Evolutionary conservation across 2,113 vertebrate genomes (phyloP).

Genomic region (Leptocoma aspasia): DNA sequence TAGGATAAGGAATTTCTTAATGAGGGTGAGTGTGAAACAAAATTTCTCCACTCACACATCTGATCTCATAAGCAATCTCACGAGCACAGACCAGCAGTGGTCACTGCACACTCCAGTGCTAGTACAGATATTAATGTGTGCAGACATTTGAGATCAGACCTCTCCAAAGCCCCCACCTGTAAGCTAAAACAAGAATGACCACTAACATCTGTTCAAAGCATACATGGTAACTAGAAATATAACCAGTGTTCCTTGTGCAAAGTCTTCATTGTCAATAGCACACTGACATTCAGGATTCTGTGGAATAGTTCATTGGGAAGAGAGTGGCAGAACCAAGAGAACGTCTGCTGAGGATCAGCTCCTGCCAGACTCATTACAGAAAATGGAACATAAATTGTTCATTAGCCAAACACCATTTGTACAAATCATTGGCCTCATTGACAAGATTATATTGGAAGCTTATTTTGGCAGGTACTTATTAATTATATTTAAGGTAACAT

Average conservation of each 20-base stretch:
- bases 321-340: background rate
- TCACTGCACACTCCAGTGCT: background rate
- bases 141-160: background rate
- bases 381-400: background rate
- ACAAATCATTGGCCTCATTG: background rate
- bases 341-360: background rate
- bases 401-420: background rate
- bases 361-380: background rate
- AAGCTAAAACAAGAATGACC: background rate
- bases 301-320: background rate
- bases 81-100: background rate
- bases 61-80: background rate
- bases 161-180: background rate
- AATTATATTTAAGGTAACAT: background rate
- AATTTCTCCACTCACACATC: background rate
- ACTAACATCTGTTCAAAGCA: background rate
- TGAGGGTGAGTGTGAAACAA: background rate
- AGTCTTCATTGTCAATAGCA: background rate
- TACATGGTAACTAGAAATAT: background rate
- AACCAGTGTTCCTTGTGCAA: background rate
- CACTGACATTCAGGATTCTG: background rate
- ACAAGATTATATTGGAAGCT: background rate
- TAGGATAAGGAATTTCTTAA: background rate
- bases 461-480: background rate
- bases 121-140: background rate